Conservation (phyloP, 2,113 vertebrate species). For the Piaya cayana region DNA sequence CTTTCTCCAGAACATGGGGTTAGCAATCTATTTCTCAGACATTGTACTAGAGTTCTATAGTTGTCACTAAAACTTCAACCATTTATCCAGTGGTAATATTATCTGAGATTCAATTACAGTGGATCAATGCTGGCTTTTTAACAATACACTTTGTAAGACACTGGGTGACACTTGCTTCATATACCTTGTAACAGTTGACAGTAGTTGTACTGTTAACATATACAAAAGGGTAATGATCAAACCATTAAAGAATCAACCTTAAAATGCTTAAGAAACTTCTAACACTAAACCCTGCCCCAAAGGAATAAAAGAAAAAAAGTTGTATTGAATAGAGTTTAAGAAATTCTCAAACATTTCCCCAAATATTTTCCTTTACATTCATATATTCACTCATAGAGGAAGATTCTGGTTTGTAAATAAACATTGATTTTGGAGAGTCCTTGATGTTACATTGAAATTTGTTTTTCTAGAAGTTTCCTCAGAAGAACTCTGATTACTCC, state of each 20-base stretch:
- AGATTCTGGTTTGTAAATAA: background rate
- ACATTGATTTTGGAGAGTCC: background rate
- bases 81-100: slow-evolving; percentile 9
- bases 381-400: background rate
- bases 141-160: background rate
- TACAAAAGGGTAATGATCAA: background rate
- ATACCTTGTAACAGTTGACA: background rate
- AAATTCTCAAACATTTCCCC: background rate
- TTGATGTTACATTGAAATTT: background rate
- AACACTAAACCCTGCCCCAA: background rate
- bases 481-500: background rate
- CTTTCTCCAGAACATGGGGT: background rate
- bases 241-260: background rate
- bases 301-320: background rate
- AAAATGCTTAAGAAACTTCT: background rate
- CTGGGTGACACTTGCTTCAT: background rate
- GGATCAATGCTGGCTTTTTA: slow-evolving; percentile 32
- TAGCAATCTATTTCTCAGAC: background rate
- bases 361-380: background rate
- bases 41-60: background rate
- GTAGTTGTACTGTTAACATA: background rate
- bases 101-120: slow-evolving; percentile 16
- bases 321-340: background rate
- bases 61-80: slow-evolving; percentile 2
- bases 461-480: background rate